Base-by-base conservation (phyloP, 2,888 invertebrate species). In the Onchidella celtica region DNA sequence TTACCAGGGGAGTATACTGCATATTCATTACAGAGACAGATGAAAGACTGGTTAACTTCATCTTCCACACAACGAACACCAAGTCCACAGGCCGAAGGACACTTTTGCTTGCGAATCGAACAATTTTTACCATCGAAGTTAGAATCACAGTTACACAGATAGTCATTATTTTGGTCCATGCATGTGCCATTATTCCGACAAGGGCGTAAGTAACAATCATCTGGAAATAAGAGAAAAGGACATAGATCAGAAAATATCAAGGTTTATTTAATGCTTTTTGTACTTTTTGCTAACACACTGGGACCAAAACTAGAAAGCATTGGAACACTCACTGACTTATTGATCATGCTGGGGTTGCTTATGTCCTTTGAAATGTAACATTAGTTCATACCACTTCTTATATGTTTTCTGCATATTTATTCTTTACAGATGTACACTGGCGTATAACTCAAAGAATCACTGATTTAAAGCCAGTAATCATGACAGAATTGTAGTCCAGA, bases 101-200 rank as follows among this genome's bases (percentile, higher is more conserved):
- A 90, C 21, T 95, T 66, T 95, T 94, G 66, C 98, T 99, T 3
- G 95, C 95, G 92, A 96, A 99, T 47, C 3, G 84, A 84, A 83
- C 90, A 90, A 65, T 83, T 85, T 61, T 80, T 83, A 6, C 91
- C 92, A 0, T 77, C 70, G 88, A 88, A 92, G 0, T 91, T 91
- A 17, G 85, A 72, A 40, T 97, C 95, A 91, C 99, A 99, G 82
- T 96, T 95, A 90, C 99, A 99, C 85, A 96, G 94, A 91, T 95
- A 98, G 92, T 96, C 96, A 90, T 97, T 97, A 83, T 91, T 92
- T 9, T 85, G 86, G 85, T 94, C 85, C 0, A 6, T 24, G 78
- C 90, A 90, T 0, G 24, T 83, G 3, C 88, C 89, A 36, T 87
- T 88, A 84, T 88, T 86, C 11, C 78, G 80, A 84, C 92, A 92